phyloP scores from a whole-genome alignment of 2,113 vertebrate species.

The Actenoides hombroni region DNA sequence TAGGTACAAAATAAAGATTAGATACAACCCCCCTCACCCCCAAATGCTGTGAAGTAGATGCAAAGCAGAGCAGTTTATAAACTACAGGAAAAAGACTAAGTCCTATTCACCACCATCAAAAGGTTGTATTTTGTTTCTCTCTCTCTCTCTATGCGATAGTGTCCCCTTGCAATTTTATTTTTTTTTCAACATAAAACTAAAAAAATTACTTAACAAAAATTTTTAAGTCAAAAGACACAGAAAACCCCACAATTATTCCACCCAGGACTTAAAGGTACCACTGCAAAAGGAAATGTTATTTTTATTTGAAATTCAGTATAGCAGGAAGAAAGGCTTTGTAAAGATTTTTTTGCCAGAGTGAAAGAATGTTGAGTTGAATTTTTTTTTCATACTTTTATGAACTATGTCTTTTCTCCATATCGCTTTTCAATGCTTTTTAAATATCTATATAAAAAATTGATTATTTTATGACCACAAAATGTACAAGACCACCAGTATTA shows the following conservation, averaged over 20 bases:
- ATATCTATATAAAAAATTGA: accelerated
- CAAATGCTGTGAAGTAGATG: not conserved
- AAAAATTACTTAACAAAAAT: not conserved
- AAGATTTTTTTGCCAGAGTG: not conserved
- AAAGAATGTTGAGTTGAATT: not conserved
- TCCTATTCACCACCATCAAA: not conserved
- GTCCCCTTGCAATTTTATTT: not conserved
- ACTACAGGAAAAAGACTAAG: not conserved
- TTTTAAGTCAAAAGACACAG: not conserved
- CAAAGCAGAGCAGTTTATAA: not conserved
- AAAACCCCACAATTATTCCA: not conserved
- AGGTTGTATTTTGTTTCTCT: not conserved
- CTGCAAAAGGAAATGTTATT: not conserved
- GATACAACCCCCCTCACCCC: not conserved
- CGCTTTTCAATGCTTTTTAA: not conserved
- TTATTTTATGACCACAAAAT: not conserved
- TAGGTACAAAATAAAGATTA: constrained; percentile 12
- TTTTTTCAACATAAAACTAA: not conserved
- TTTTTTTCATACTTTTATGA: not conserved
- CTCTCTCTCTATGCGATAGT: not conserved
- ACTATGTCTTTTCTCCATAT: not conserved
- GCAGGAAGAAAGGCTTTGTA: not conserved
- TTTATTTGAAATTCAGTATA: not conserved
- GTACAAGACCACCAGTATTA: not conserved
- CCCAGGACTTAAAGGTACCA: not conserved